Evolutionary conservation across 1,140 invertebrate genomes (phyloP), one percentile per base, ranked within the genome.

Genomic region (Drosophila guanche): DNA sequence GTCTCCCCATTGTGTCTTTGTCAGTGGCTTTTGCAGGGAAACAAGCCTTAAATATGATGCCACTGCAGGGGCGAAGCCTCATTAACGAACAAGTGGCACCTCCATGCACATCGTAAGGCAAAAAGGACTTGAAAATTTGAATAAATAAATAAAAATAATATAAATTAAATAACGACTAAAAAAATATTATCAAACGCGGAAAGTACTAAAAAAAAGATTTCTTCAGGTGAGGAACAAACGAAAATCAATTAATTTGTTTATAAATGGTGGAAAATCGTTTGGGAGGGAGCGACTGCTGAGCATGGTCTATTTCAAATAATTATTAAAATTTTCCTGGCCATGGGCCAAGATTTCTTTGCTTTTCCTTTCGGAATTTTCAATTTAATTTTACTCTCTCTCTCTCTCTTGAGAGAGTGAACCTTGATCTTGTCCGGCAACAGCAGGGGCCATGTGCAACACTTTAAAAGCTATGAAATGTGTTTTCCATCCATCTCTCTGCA

Each of bases 341-440:
- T 77, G 58, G 51, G 83, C 81, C 81, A 78, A 81, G n/a, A 57
- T 56, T 53, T 10, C 7, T 63, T 42, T 29, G n/a, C 22, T 20
- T 20, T 20, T 12, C 1, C 23, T 52, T 52, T 41, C 16, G 47
- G 47, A 55, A 48, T 54, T 42, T 52, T 29, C 59, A 50, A 69
- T 43, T 54, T 33, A 81, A 62, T 69, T 79, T 48, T 69, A 43
- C 57, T 68, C 16, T 40, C 59, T 33, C 8, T 10, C 33, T 12
- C 33, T 4, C 10, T 3, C 3, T 10, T 4, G 33, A 37, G 33
- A 37, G 33, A 37, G 12, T 50, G 51, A 86, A 86, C 81, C 81
- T 85, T 85, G 81, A 85, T 85, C 81, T 85, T 85, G 77, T 77
- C 61, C 67, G 76, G 37, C 54, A 46, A 53, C 41, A 37, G 29